Base-by-base conservation (phyloP, 2,888 invertebrate species). In the Drosophila helvetica region DNA sequence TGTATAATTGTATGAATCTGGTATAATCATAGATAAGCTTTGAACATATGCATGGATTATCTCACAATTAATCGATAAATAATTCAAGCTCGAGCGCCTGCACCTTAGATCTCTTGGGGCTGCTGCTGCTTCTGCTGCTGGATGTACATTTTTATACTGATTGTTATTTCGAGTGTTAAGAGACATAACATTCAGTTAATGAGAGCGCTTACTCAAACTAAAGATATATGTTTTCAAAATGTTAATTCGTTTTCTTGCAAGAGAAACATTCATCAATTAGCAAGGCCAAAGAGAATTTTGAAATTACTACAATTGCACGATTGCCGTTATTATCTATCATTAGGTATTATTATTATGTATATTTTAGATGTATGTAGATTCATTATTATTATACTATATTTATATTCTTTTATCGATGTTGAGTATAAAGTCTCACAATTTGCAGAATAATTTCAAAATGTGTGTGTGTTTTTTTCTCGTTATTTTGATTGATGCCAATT, bases 281-380 rank as follows among this genome's bases (percentile, higher is more conserved):
- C 71, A 70, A 53, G 27, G 69, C 53, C 53, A 53, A 42, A 22
- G 19, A 38, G 38, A 51, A 51, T 51, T 38, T 64, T 33, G 47
- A 57, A 48, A 38, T 79, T 80, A 67, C 79, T 74, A 87, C 74
- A 82, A 82, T 82, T 82, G 82, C 83, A 83, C 83, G 83, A 78
- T 88, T 88, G 83, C 83, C 83, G 88, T 76, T 86, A 68, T 69
- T 77, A 85, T 62, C 27, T 67, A 59, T 62, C 45, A 58, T 38
- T 53, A 53, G 27, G 17, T 51, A 61, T 66, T 73, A 53, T 25
- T 33, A 25, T 48, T 51, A 61, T 66, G n/a, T n/a, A n/a, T 73
- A 53, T 25, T 52, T 48, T 52, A 51, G 12, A n/a, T 48, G 47
- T 30, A 42, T 27, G 45, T 30, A 52, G 22, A 60, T 59, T 53